A percentile compares a stretch with the other conserved stretches of the same genome.
Conservation (phyloP, 53 echinoderm and acorn worm genomes). For the Antedon mediterranea region DNA sequence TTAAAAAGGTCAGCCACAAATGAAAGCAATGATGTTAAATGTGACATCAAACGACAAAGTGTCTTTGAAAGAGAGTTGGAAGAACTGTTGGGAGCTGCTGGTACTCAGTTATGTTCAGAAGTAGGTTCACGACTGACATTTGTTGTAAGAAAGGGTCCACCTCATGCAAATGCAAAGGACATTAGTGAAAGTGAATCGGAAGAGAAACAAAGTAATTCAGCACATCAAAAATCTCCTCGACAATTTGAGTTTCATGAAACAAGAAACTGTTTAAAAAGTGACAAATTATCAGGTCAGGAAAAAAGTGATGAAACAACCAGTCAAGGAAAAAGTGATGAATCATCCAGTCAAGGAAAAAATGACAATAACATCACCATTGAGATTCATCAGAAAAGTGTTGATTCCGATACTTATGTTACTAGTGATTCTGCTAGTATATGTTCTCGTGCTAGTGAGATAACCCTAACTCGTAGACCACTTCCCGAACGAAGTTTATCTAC, state of each 20-base stretch:
- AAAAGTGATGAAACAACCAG: not conserved
- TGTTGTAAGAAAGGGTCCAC: not conserved
- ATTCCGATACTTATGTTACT: constrained; percentile 64
- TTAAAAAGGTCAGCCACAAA: not conserved
- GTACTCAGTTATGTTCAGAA: not conserved
- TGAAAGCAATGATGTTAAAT: not conserved
- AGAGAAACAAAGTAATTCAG: not conserved
- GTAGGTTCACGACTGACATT: not conserved
- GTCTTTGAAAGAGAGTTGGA: not conserved
- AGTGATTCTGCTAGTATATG: constrained; percentile 84
- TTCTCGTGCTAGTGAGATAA: constrained; percentile 55
- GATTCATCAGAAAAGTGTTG: not conserved
- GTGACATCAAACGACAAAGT: not conserved
- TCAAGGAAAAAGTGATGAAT: no score
- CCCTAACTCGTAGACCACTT: constrained; percentile 4
- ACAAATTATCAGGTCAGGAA: not conserved
- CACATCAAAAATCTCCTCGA: not conserved
- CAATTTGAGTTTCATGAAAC: not conserved
- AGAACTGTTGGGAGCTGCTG: not conserved
- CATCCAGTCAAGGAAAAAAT: no score
- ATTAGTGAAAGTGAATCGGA: not conserved
- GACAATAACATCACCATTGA: not conserved
- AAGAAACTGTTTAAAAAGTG: not conserved
- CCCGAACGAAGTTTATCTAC: not conserved
- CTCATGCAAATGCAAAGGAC: not conserved